Percentiles rank a stretch among this genome's conserved stretches.
phyloP scores from a whole-genome alignment of 2,113 vertebrate genomes.

The Pituophis catenifer region DNA sequence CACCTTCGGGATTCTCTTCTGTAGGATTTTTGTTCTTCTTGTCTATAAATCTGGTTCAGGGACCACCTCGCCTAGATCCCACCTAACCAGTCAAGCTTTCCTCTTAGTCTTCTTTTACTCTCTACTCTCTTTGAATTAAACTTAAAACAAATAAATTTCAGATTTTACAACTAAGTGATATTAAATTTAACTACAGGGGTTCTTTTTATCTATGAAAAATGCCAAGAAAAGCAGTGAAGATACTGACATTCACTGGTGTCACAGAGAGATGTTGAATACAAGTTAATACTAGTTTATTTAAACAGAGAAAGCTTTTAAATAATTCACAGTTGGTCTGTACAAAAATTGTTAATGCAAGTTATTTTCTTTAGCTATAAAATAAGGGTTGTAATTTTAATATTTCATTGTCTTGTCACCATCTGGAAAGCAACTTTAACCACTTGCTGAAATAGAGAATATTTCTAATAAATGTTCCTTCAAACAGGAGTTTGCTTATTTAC shows the following conservation, averaged over 20 bases:
- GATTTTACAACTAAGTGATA: not conserved
- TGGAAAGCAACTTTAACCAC: not conserved
- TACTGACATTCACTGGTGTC: not conserved
- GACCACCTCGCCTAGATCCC: not conserved
- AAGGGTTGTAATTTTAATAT: not conserved
- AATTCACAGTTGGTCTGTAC: not conserved
- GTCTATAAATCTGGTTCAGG: not conserved
- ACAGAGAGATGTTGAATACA: not conserved
- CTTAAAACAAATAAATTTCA: not conserved
- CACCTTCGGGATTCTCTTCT: too few species aligned
- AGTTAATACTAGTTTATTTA: not conserved
- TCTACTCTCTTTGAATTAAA: not conserved
- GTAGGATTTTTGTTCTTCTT: not conserved
- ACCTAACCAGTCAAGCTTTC: not conserved
- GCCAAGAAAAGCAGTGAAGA: not conserved
- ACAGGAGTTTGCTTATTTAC: not conserved
- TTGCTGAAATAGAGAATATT: not conserved
- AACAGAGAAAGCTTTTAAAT: not conserved
- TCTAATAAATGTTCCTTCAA: not conserved
- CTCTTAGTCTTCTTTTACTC: not conserved
- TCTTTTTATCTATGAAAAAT: not conserved
- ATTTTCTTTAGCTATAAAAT: not conserved
- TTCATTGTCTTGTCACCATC: not conserved
- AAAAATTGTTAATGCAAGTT: not conserved
- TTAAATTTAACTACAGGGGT: not conserved